Evolutionary conservation across 1,140 invertebrate species (phyloP), one percentile per base, ranked within the genome.

Genomic region (Trigoniulus corallinus): DNA sequence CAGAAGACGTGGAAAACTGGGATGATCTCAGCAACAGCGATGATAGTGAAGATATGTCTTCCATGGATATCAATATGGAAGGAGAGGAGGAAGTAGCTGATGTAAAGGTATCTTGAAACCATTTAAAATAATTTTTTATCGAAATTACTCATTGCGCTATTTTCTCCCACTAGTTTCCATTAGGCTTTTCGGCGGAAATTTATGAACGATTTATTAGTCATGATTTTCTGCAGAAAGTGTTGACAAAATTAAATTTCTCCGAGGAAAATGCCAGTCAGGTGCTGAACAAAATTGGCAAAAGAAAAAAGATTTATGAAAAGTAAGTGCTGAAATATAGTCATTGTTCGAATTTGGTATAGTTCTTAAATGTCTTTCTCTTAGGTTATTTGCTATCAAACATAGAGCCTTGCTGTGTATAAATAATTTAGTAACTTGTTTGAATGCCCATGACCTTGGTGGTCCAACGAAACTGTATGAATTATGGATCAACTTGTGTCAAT

Each of bases 351-450:
- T n/a, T n/a, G n/a, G n/a, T n/a, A n/a, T n/a, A n/a, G n/a, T n/a
- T n/a, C n/a, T n/a, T n/a, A n/a, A n/a, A n/a, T n/a, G n/a, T n/a
- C n/a, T n/a, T n/a, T n/a, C n/a, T n/a, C n/a, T n/a, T n/a, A 70
- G 67, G 49, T 55, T 81, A 49, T 42, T 54, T 20, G 53, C 54
- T 25, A 53, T 71, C 20, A 73, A 75, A 56, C 72, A 70, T 18
- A 64, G 74, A 60, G 73, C 78, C 23, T 67, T 81, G 37, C 60
- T 81, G 13, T 81, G 79, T 58, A 56, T 80, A 29, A 79, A 77
- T 57, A 84, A 82, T 61, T 66, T 84, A 51, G 64, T 81, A 26
- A 68, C 71, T 7, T 69, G 62, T 42, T 59, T 81, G 47, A 74
- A 74, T 18, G 57, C 74, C 21, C 71, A 75, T 20, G 70, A 70